Base-by-base conservation (phyloP, 2,888 invertebrate species). In the Platycheirus albimanus region DNA sequence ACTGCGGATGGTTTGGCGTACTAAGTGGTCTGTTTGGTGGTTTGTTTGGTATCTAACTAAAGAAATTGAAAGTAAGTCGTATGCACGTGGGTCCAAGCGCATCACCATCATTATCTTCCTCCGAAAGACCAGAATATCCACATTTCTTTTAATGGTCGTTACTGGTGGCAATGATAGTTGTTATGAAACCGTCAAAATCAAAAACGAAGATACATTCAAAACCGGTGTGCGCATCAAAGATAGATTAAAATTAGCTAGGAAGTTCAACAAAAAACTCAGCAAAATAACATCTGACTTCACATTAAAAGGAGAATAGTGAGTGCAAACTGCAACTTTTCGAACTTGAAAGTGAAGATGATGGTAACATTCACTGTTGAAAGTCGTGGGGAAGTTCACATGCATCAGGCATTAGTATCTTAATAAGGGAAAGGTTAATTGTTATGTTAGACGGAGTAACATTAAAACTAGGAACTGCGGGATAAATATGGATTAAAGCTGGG, bases 21-120 rank as follows among this genome's bases (percentile, higher is more conserved):
- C n/a, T n/a, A n/a, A n/a, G n/a, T n/a, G n/a, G n/a, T n/a, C n/a
- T n/a, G n/a, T 10, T 47, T 20, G 15, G 19, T 38, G 33, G 33
- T 20, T 54, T 56, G 6, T 13, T 28, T 41, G 36, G 17, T 1
- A 38, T 41, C 8, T 56, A 41, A n/a, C 47, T 10, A 2, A 20
- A 28, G 56, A 67, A 81, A 81, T 71, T 54, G 70, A 81, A 81
- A 76, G 80, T 76, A 76, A 80, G 67, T 66, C 80, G 70, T 71
- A 30, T 52, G 70, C 67, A 64, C 33, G 70, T 58, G 49, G 52
- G 19, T 43, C 54, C 30, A 61, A 61, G 43, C 61, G 30, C 28
- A 43, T 61, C 43, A 45, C 2, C 58, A 47, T 58, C 45, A 75
- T 66, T 70, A 66, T 71, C 71, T 49, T 58, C 56, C 36, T 76